Evolutionary conservation across 2,888 invertebrate species (phyloP), one percentile per base, ranked within the genome.

Genomic region (Nesidiocoris tenuis): DNA sequence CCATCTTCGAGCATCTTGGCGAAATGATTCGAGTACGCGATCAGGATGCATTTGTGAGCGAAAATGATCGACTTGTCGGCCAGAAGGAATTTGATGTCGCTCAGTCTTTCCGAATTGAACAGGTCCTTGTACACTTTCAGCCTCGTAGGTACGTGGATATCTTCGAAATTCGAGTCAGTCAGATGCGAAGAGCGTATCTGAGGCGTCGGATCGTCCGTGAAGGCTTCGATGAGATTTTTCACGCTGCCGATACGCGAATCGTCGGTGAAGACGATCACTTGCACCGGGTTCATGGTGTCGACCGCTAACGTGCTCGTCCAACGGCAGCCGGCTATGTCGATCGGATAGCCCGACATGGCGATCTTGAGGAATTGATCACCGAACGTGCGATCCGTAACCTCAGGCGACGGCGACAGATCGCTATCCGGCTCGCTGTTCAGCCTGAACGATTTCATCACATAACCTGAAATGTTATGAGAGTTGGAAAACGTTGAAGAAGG

Each of bases 31-130:
- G 67, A 67, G 19, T 67, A 22, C 1, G 55, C 55, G 7, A 67
- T 22, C 1, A 67, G 67, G 19, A 67, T 55, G 56, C 55, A 67
- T 21, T 67, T 67, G 56, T 67, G 67, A 21, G 67, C 67, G 1
- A 55, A 55, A 22, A 67, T 67, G 1, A 19, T 22, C 22, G 22
- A 22, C 12, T 67, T 1, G 56, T 67, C 56, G 3, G 67, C 67
- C 1, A 67, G 67, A 0, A 19, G 55, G n/a, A 67, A 67, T 56
- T 67, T 67, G 16, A 67, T 55, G 22, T 67, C 67, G 23, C 67
- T 67, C 54, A 67, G 67, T 16, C 22, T 19, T 55, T 67, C 67
- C 5, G 67, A 67, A 21, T 55, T 55, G 21, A 67, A 67, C 21
- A 67, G 21, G 1, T 55, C 56, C 21, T 67, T 55, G 67, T 21